A percentile compares a stretch with the other conserved stretches of the same genome.
Evolutionary conservation across 2,797 vertebrate genomes (phyloP).

Genomic region (Hydrocynus forskahlii): DNA sequence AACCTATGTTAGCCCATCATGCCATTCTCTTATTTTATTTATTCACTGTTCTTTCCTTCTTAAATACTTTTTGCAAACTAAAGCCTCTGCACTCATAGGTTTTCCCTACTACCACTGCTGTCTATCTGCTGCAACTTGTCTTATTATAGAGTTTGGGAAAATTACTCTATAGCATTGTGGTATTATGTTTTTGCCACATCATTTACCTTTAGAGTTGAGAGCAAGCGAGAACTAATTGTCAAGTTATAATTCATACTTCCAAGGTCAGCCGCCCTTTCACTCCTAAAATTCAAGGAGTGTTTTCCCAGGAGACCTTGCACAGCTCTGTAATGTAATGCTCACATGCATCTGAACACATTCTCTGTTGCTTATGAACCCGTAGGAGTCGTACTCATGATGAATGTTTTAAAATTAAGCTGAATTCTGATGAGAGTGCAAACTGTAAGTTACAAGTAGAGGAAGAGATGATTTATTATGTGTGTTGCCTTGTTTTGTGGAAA

Average conservation of each 20-base stretch:
- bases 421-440: not conserved
- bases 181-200: not conserved
- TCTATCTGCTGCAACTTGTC: no score
- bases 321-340: not conserved
- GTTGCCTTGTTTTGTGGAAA: no score
- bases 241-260: not conserved
- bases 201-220: not conserved
- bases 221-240: no score
- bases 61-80: no score
- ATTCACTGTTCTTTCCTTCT: no score
- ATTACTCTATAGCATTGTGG: not conserved
- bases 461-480: no score
- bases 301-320: not conserved
- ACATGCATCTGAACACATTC: not conserved
- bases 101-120: no score
- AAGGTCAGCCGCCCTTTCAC: slow-evolving; percentile 2
- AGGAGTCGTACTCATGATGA: no score
- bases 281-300: not conserved
- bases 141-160: no score
- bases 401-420: not conserved
- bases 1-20: no score
- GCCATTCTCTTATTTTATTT: not conserved
- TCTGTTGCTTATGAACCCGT: not conserved
- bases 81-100: no score
- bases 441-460: no score